Evolutionary conservation across 1,140 invertebrate genomes (phyloP).

Genomic region (Drosophila auraria): DNA sequence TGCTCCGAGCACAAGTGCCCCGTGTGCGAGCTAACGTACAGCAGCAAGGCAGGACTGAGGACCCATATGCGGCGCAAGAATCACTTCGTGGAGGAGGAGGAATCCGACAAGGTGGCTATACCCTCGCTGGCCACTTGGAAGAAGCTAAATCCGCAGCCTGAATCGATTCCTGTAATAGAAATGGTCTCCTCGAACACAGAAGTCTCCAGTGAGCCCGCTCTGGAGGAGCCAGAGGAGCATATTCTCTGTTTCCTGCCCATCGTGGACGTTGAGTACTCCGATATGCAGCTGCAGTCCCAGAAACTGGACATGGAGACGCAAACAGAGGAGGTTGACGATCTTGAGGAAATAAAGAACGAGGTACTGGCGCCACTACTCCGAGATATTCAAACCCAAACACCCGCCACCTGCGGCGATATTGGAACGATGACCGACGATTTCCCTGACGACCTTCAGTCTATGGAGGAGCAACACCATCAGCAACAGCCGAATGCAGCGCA

Average conservation of each 20-base stretch:
- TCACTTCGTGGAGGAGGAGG: constrained; percentile 17
- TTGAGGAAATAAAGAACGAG: constrained; percentile 59
- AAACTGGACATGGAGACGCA: constrained; percentile 67
- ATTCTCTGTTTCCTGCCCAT: constrained; percentile 26
- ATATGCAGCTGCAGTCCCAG: constrained; percentile 36
- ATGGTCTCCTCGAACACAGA: not conserved
- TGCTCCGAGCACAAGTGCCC: constrained; percentile 86
- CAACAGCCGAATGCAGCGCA: not conserved
- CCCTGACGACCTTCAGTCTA: not conserved
- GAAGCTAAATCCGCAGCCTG: constrained; percentile 21
- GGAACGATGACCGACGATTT: constrained; percentile 63
- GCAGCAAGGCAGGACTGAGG: constrained; percentile 55
- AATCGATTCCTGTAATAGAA: no score
- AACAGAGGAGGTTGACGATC: constrained; percentile 58
- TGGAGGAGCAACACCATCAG: not conserved
- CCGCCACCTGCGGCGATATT: constrained; percentile 47
- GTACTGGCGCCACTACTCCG: constrained; percentile 56
- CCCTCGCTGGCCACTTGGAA: constrained; percentile 28
- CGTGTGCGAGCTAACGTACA: constrained; percentile 58
- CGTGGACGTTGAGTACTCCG: constrained; percentile 33
- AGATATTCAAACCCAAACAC: constrained; percentile 65
- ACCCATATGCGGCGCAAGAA: constrained; percentile 70
- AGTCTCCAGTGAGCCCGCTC: not conserved
- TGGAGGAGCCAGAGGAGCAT: constrained; percentile 1
- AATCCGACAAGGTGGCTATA: constrained; percentile 44